Evolutionary conservation across 2,888 invertebrate species (phyloP), one percentile per base, ranked within the genome.

Genomic region (Mesorhabditis spiculigera): DNA sequence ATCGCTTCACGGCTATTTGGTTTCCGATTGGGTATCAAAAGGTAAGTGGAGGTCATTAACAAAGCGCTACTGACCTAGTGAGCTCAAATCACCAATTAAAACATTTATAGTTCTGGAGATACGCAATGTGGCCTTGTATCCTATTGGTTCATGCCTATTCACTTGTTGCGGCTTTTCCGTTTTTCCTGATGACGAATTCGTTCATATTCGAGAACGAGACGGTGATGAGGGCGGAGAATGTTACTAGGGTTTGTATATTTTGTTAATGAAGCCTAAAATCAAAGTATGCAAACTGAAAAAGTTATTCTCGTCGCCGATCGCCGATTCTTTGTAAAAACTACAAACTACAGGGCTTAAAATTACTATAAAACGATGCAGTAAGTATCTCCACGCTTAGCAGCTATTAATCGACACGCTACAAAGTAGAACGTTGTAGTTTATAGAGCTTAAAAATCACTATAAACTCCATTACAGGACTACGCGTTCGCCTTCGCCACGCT

Each of bases 1-100:
- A 50, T 50, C 58, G 58, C n/a, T 50, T 50, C 58, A 50, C 58
- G 10, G 58, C 58, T 13, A 50, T 50, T 50, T 50, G 58, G 58
- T 50, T 50, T 50, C 58, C 58, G 10, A 13, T 10, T 10, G 58
- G 58, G n/a, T 50, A 50, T 50, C 58, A 50, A 50, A 50, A 50
- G 58, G 58, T 50, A 50, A 50, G 8, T n/a, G n/a, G n/a, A 50
- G 58, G 8, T 13, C 58, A 50, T 50, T 50, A 50, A 50, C 8
- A 50, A n/a, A 50, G 28, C 28, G 28, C 28, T 28, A n/a, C n/a
- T 13, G 58, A 13, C 58, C n/a, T 50, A 50, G 58, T n/a, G n/a
- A 13, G 8, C n/a, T 50, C n/a, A 13, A n/a, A 50, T 13, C 8
- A 50, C 58, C n/a, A 50, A 50, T 50, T 50, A 50, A 50, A 50